These are phyloP conservation scores for Aurelia coerulea DNA, from an alignment of 30 jellyfish, hydroid and myxozoan species.

Conservation along the genomic window DNA sequence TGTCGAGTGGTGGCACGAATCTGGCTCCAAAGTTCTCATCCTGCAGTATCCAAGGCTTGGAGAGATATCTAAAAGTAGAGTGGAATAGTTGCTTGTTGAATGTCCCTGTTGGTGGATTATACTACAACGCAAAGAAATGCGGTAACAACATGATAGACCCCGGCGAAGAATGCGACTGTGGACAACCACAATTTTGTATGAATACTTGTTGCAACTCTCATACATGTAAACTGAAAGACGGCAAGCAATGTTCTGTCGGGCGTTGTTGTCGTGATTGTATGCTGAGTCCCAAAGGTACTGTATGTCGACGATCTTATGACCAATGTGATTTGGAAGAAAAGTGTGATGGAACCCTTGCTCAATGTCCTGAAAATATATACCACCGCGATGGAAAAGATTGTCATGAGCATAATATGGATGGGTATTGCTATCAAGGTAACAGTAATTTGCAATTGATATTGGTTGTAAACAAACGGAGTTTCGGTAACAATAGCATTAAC, in stretches of 20 bases:
- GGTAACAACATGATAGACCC: slow-evolving; percentile 48
- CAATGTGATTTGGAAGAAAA: slow-evolving; percentile 47
- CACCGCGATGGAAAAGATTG: slow-evolving; percentile 47
- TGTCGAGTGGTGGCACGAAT: slow-evolving; percentile 41
- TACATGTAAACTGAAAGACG: slow-evolving; percentile 52
- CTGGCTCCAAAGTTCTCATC: slow-evolving; percentile 60
- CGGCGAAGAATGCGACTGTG: slow-evolving; percentile 75
- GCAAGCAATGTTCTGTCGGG: slow-evolving; percentile 51
- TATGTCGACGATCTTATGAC: slow-evolving; percentile 46
- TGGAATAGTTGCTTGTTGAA: slow-evolving; percentile 20
- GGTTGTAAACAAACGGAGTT: no score
- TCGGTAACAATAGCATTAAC: no score
- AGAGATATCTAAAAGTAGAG: neutral
- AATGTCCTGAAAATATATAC: slow-evolving; percentile 54
- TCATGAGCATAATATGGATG: slow-evolving; percentile 20
- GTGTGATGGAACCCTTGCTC: slow-evolving; percentile 50
- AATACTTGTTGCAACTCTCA: slow-evolving; percentile 59
- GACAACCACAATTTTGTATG: slow-evolving; percentile 32
- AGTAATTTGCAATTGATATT: no score
- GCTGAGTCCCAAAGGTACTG: slow-evolving; percentile 26
- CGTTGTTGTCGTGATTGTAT: slow-evolving; percentile 47
- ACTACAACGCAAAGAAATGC: neutral
- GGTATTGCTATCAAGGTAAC: slow-evolving; percentile 47
- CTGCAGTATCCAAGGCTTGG: slow-evolving; percentile 54
- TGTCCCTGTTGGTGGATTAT: neutral